Evolutionary conservation across 2,113 vertebrate genomes (phyloP).

Genomic region (Pseudorectes ferrugineus): DNA sequence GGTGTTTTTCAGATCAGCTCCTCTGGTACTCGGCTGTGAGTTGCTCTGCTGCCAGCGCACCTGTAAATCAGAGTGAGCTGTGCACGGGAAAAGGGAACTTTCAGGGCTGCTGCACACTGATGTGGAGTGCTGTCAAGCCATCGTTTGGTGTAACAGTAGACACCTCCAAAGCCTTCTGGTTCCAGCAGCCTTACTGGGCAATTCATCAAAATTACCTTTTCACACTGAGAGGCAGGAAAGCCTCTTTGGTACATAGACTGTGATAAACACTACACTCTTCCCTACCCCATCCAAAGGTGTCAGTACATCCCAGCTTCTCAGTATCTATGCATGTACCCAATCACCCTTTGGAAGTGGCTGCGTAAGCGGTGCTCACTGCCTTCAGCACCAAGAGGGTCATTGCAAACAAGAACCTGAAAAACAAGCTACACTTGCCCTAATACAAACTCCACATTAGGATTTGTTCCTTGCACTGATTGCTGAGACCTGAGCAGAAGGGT

Average conservation of each 20-base stretch:
- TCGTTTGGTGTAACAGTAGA: not conserved
- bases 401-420: not conserved
- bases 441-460: not conserved
- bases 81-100: not conserved
- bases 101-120: not conserved
- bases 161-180: not conserved
- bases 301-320: no score
- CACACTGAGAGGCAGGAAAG: not conserved
- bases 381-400: not conserved
- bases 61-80: not conserved
- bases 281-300: not conserved
- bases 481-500: not conserved
- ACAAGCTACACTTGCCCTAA: not conserved
- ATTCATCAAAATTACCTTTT: not conserved
- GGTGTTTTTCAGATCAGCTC: not conserved
- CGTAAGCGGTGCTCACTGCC: accelerated
- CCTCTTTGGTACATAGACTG: not conserved
- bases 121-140: not conserved
- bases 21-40: not conserved
- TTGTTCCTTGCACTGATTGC: not conserved
- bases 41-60: not conserved
- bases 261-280: not conserved
- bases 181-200: not conserved
- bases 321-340: accelerated
- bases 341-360: not conserved